These are phyloP conservation scores for Daboia siamensis DNA, from an alignment of 2,113 vertebrate genomes.

Conservation along the genomic window DNA sequence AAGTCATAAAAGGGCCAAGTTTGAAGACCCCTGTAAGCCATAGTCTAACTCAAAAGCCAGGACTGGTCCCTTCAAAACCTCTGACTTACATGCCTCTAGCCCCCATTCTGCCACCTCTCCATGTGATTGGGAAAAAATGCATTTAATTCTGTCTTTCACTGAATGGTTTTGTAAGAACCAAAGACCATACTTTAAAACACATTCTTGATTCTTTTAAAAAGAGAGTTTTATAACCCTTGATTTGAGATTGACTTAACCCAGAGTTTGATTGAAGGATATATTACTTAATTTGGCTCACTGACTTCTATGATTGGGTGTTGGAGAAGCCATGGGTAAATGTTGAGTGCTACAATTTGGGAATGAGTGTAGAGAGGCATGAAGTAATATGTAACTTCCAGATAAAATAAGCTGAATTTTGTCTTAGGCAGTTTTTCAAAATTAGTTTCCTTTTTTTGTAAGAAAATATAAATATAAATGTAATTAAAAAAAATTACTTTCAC, in stretches of 20 bases:
- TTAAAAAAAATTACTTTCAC: not conserved
- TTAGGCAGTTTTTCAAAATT: slow-evolving; percentile 1
- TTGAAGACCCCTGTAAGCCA: not conserved
- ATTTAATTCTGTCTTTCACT: not conserved
- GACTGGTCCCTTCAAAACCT: not conserved
- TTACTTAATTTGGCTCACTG: not conserved
- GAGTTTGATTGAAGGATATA: not conserved
- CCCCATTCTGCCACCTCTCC: not conserved
- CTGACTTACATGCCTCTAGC: not conserved
- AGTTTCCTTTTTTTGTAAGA: not conserved
- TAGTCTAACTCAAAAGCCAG: not conserved
- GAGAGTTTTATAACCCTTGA: not conserved
- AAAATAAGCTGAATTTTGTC: not conserved
- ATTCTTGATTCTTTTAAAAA: not conserved
- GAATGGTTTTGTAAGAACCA: not conserved
- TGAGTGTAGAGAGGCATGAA: not conserved
- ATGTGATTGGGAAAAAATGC: not conserved
- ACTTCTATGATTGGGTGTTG: not conserved
- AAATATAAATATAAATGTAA: no score
- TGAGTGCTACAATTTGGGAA: not conserved
- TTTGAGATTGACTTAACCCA: not conserved
- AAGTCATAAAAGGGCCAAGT: no score
- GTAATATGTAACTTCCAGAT: not conserved
- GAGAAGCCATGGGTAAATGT: not conserved
- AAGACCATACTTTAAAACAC: not conserved